phyloP scores from a whole-genome alignment of 1,140 invertebrate genomes.

The Liolophura sinensis region DNA sequence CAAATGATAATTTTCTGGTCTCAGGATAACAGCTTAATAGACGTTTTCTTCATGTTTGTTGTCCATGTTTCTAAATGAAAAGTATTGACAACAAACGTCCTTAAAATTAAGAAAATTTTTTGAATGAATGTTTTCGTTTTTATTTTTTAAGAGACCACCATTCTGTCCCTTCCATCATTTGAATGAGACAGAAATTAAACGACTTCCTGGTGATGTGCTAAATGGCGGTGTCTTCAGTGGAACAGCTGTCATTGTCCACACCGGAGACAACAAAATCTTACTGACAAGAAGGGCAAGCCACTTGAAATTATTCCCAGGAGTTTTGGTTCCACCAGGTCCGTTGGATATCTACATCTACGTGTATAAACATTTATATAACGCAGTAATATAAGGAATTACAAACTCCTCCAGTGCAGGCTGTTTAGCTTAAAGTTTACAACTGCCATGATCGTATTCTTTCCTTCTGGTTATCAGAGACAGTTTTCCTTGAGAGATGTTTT shows the following conservation, averaged over 20 bases:
- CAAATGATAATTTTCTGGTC: too few relatives aligned
- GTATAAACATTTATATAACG: background rate
- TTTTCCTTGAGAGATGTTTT: background rate
- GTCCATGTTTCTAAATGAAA: too few relatives aligned
- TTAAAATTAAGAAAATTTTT: too few relatives aligned
- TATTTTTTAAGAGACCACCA: too few relatives aligned
- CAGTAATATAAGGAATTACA: too few relatives aligned
- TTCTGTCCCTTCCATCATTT: too few relatives aligned
- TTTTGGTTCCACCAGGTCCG: slow-evolving; percentile 59
- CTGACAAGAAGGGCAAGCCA: slow-evolving; percentile 52
- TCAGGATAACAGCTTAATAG: too few relatives aligned
- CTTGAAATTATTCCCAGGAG: slow-evolving; percentile 57
- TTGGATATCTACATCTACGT: background rate
- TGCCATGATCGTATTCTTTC: background rate
- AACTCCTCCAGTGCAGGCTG: too few relatives aligned
- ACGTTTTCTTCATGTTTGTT: too few relatives aligned
- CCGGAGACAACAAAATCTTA: slow-evolving; percentile 50
- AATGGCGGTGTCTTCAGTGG: slow-evolving; percentile 54
- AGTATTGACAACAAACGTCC: too few relatives aligned
- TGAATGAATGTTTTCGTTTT: too few relatives aligned
- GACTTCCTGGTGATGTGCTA: slow-evolving; percentile 26
- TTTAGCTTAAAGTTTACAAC: background rate
- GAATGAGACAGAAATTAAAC: too few relatives aligned
- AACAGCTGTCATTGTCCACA: slow-evolving; percentile 52
- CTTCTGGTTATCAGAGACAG: background rate